Evolutionary conservation across 1,140 invertebrate genomes (phyloP), one percentile per base, ranked within the genome.

Genomic region (Bombus pyrosoma): DNA sequence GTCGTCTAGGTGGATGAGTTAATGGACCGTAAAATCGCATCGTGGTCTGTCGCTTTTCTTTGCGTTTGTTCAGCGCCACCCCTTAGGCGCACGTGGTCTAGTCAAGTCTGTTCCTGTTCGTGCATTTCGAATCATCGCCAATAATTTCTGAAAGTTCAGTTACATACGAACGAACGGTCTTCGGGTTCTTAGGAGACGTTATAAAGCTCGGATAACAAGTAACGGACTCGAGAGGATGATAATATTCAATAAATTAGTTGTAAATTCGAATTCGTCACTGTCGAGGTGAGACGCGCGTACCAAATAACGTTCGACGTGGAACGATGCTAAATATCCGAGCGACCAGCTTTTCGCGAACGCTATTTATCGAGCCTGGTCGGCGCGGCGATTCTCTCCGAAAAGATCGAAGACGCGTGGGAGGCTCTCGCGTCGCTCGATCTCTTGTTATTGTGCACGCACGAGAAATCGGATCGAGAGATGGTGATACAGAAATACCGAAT

Each of bases 401-500:
- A 22, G 32, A 66, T 22, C 81, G 71, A 39, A 59, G 28, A 32
- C 28, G 68, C 32, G 62, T 47, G 69, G 64, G 53, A 75, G 47
- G 81, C 0, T 43, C 28, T 47, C 71, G 41, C n/a, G 62, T 59
- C 62, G 3, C 22, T 39, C 68, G 75, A 87, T 89, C 83, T 73
- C 37, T 25, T 34, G 68, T 76, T 73, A 57, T 68, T 43, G 53
- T 37, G 68, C 18, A 47, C 28, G n/a, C 75, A 57, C 47, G 77
- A 73, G 80, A 84, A 89, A 91, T 91, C 87, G 83, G 81, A 90
- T 90, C 89, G 83, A 89, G 83, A 86, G 83, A 91, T 91, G 91
- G 87, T 81, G 88, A 91, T 90, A 88, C 89, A 88, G 89, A 89
- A 87, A 87, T 88, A 92, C 91, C 86, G 91, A 91, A 92, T 92